These are phyloP conservation scores for Papilio elwesi DNA, from an alignment of 2,888 invertebrate species.

Conservation along the genomic window DNA sequence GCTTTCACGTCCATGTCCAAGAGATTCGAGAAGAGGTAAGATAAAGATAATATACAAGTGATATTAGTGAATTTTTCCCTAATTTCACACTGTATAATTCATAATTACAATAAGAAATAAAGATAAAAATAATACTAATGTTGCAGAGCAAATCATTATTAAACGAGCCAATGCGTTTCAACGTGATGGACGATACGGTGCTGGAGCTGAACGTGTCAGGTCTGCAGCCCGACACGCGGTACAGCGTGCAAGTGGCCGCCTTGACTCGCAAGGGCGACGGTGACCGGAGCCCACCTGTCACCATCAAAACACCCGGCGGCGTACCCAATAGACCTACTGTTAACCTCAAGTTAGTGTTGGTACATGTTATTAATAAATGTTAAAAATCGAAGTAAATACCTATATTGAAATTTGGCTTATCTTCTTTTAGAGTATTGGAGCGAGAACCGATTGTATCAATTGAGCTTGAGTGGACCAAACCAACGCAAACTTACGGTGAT, in stretches of 20 bases:
- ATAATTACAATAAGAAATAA: not conserved
- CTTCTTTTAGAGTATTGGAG: slow-evolving; percentile 88
- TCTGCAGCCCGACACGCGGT: slow-evolving; percentile 97
- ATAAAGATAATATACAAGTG: not conserved
- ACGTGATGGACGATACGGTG: slow-evolving; percentile 91
- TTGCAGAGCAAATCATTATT: slow-evolving; percentile 89
- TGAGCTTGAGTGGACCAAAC: slow-evolving; percentile 96
- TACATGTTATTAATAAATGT: slow-evolving; percentile 34
- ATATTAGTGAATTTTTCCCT: not conserved
- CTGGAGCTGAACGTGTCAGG: slow-evolving; percentile 93
- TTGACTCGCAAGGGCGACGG: slow-evolving; percentile 99
- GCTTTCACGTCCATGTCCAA: slow-evolving; percentile 98
- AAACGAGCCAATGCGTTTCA: slow-evolving; percentile 94
- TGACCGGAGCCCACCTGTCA: slow-evolving; percentile 93
- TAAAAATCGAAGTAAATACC: not conserved
- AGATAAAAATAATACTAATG: not conserved
- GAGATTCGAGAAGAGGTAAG: slow-evolving; percentile 93
- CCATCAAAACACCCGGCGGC: slow-evolving; percentile 96
- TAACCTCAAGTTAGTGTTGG: slow-evolving; percentile 87
- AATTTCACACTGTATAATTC: too few species aligned
- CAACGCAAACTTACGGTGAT: slow-evolving; percentile 94
- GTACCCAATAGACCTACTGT: slow-evolving; percentile 94
- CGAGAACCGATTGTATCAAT: slow-evolving; percentile 94
- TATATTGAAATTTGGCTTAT: slow-evolving; percentile 1
- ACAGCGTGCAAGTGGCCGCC: slow-evolving; percentile 97